Percentiles rank a stretch among this genome's conserved stretches.
phyloP scores from a whole-genome alignment of 1,140 invertebrate genomes.

The Meloidogyne floridensis region DNA sequence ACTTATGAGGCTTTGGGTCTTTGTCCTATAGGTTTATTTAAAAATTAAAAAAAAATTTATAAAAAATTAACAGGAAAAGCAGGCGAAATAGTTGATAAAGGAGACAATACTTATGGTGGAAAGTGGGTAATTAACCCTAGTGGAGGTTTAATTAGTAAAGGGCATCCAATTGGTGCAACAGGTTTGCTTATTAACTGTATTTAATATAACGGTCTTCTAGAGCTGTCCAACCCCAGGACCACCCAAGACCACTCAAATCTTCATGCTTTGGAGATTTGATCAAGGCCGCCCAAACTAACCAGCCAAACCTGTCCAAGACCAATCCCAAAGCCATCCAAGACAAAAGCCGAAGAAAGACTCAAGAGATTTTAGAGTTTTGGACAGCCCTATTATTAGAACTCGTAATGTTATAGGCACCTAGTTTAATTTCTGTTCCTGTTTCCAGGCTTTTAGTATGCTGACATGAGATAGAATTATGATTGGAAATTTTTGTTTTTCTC shows the following conservation, averaged over 20 bases:
- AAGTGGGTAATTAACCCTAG: conserved; percentile 95
- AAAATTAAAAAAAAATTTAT: background rate
- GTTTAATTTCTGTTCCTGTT: no score
- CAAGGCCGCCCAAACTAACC: no score
- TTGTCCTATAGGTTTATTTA: conserved; percentile 72
- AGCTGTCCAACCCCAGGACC: background rate
- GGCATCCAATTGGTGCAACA: conserved; percentile 94
- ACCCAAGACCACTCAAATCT: background rate
- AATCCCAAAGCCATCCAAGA: no score
- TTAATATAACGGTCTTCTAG: background rate
- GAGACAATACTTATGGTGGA: conserved; percentile 96
- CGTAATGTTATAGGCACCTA: no score
- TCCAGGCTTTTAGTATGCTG: no score
- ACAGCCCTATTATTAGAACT: no score
- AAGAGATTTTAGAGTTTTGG: no score
- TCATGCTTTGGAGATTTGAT: no score
- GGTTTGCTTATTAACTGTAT: conserved; percentile 67
- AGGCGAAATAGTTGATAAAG: conserved; percentile 85
- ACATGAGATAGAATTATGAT: no score
- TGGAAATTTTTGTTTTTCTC: no score
- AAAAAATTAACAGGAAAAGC: conserved; percentile 71
- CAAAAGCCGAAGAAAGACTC: no score
- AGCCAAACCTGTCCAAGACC: no score
- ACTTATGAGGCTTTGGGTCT: conserved; percentile 95
- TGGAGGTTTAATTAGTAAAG: conserved; percentile 95